Base-by-base conservation (phyloP, 2,797 vertebrate genomes). In the Bradypus variegatus region DNA sequence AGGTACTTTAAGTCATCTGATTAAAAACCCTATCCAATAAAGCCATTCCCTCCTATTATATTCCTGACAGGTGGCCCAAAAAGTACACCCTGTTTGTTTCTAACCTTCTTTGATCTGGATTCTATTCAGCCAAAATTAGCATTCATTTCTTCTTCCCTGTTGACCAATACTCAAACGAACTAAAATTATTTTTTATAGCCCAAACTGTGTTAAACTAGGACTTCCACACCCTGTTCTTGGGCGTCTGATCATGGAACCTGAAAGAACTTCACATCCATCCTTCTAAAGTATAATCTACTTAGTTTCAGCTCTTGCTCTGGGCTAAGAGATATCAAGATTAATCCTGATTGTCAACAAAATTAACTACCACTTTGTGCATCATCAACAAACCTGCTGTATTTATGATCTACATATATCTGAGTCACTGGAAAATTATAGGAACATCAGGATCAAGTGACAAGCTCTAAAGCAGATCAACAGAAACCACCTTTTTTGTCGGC, bases 191-290 rank as follows among this genome's bases (percentile, higher is more conserved):
- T 55, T 93, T 88, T 33, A 81, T 7, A 90, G 60, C 29, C 7
- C 31, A 70, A 72, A 73, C 12, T 72, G 16, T 79, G 69, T 58
- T 45, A 90, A 91, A 64, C 27, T 81, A 87, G 50, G 48, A 86
- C 19, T 88, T 83, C 65, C 8, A 79, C 23, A 76, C n/a, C 50
- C 50, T 87, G 38, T 83, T 33, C 75, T 58, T 81, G 75, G 62
- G 23, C 48, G 93, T 67, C 12, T 83, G 41, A 92, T 89, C 86
- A 88, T 91, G 85, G 45, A 83, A 81, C 25, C 76, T 84, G 84
- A 91, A 75, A 72, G 58, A 95, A 93, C 31, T 65, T 88, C 72
- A 88, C 13, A 70, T 50, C 29, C 41, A 86, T 41, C 82, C 50
- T 79, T 85, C 92, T 41, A 6, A 90, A 78, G 62, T 70, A 79